A percentile compares a stretch with the other conserved stretches of the same genome.
These are phyloP conservation scores for Drosophila nr. medialis DNA, from an alignment of 2,888 invertebrate species.

Conservation along the genomic window DNA sequence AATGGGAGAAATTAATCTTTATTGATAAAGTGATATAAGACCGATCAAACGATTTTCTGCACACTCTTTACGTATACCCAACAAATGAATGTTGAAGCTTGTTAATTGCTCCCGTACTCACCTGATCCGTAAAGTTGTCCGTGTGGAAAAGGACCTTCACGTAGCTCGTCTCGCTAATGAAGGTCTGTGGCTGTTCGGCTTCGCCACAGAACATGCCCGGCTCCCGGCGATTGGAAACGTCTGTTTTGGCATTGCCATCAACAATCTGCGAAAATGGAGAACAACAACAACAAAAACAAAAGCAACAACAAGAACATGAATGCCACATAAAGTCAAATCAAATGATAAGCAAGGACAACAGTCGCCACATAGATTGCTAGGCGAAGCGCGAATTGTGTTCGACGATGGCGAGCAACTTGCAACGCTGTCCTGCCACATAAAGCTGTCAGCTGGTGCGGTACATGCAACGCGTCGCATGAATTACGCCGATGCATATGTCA, in stretches of 20 bases:
- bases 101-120: slow-evolving; percentile 51
- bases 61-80: not conserved
- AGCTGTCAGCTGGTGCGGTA: slow-evolving; percentile 40
- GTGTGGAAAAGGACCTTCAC: slow-evolving; percentile 96
- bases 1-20: not conserved
- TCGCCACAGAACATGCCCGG: slow-evolving; percentile 97
- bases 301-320: slow-evolving; percentile 5
- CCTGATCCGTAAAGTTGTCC: slow-evolving; percentile 96
- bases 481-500: slow-evolving; percentile 66
- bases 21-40: not conserved
- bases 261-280: slow-evolving; percentile 89
- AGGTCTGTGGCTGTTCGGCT: slow-evolving; percentile 96
- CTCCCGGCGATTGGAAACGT: slow-evolving; percentile 94
- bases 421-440: slow-evolving; percentile 46
- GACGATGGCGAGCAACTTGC: slow-evolving; percentile 8
- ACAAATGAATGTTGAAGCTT: not conserved
- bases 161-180: slow-evolving; percentile 97
- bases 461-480: slow-evolving; percentile 13
- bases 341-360: slow-evolving; percentile 41
- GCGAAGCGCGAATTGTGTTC: slow-evolving; percentile 32
- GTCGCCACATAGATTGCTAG: slow-evolving; percentile 39
- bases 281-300: slow-evolving; percentile 44
- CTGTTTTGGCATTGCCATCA: slow-evolving; percentile 95
- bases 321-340: slow-evolving; percentile 38
- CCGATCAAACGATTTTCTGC: not conserved